These are phyloP conservation scores for Alviniconcha strummeri DNA, from an alignment of 2,888 invertebrate genomes.

Conservation along the genomic window DNA sequence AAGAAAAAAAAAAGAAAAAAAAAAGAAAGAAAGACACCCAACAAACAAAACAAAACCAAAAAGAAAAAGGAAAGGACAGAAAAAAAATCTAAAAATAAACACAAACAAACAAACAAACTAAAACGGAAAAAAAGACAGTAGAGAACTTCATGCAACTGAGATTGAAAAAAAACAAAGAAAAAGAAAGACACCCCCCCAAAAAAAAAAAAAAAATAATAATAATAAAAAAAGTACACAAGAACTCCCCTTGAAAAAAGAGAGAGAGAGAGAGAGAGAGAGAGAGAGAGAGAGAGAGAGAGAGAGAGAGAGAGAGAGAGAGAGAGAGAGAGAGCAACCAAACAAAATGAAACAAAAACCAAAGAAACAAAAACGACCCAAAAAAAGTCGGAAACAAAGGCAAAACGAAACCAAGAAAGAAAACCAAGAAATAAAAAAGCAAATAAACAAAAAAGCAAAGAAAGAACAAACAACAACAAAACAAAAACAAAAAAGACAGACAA, in stretches of 20 bases:
- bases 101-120: too few relatives aligned
- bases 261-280: conserved; percentile 12
- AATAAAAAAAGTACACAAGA: too few relatives aligned
- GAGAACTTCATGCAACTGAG: not conserved
- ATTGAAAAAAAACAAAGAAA: not conserved
- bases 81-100: too few relatives aligned
- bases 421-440: too few relatives aligned
- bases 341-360: not conserved
- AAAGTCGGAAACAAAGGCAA: too few relatives aligned
- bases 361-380: too few relatives aligned
- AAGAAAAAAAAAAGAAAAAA: not conserved
- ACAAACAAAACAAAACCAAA: not conserved
- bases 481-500: not conserved
- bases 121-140: not conserved
- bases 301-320: conserved; percentile 6
- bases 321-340: not conserved
- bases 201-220: too few relatives aligned
- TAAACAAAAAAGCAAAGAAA: too few relatives aligned
- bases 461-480: too few relatives aligned
- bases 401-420: too few relatives aligned
- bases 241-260: not conserved
- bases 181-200: not conserved
- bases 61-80: too few relatives aligned
- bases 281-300: conserved; percentile 18
- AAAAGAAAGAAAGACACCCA: not conserved